Percentiles rank a stretch among this genome's conserved stretches.
Conservation (phyloP, 2,888 invertebrate genomes). For the Meganola albula region DNA sequence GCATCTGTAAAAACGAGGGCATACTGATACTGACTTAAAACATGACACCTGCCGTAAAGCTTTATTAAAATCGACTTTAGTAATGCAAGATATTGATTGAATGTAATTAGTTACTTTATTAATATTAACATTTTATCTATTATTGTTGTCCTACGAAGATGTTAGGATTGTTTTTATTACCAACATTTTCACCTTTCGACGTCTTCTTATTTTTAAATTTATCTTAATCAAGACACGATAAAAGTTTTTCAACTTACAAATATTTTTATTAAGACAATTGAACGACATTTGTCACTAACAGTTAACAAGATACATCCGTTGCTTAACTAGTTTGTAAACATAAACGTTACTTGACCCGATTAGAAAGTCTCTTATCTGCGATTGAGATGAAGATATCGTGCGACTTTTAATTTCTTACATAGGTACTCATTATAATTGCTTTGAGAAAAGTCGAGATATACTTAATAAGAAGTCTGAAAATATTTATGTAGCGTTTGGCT, state of each 20-base stretch:
- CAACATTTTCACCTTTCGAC: too few species aligned
- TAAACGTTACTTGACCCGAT: conserved; percentile 66
- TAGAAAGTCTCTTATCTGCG: conserved; percentile 61
- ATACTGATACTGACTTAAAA: too few species aligned
- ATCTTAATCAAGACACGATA: too few species aligned
- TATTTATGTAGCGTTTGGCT: conserved; percentile 4
- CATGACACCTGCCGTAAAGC: too few species aligned
- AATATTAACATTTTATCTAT: too few species aligned
- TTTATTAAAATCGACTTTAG: too few species aligned
- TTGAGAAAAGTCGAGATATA: conserved; percentile 26
- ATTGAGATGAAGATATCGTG: conserved; percentile 60
- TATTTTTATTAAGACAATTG: conserved; percentile 34
- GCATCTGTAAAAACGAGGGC: conserved; percentile 19
- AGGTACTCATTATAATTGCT: conserved; percentile 39
- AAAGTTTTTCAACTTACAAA: too few species aligned
- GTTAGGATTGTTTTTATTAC: too few species aligned
- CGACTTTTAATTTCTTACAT: conserved; percentile 43
- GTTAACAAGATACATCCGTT: conserved; percentile 50
- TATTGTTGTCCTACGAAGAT: too few species aligned
- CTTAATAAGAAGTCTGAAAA: conserved; percentile 23
- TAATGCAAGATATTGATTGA: too few species aligned
- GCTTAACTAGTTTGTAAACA: conserved; percentile 58
- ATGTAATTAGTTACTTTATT: too few species aligned
- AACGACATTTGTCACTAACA: conserved; percentile 43
- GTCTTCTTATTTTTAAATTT: too few species aligned